A percentile compares a stretch with the other conserved stretches of the same genome.
Evolutionary conservation across 2,797 vertebrate genomes (phyloP).

Genomic region (Leuciscus waleckii): DNA sequence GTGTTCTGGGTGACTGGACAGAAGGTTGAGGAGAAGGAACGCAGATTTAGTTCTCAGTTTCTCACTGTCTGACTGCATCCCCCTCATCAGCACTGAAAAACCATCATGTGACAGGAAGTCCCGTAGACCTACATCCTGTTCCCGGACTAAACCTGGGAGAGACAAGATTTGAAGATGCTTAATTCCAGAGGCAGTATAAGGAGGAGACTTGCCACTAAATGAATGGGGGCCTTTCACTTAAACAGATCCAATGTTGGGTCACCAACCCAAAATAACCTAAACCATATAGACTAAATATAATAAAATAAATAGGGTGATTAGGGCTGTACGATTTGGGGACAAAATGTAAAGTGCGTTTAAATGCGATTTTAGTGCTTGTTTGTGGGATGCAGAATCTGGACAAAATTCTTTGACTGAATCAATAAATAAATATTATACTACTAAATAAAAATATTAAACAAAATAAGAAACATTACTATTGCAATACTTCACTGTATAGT

Average conservation of each 20-base stretch:
- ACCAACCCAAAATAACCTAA: not conserved
- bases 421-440: not conserved
- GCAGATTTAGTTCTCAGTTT: slow-evolving; percentile 89
- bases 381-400: too few species aligned
- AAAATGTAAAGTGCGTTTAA: not conserved
- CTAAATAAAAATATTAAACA: not conserved
- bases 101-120: slow-evolving; percentile 86
- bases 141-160: slow-evolving; percentile 86
- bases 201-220: not conserved
- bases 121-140: slow-evolving; percentile 85
- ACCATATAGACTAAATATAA: not conserved
- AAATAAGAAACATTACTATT: not conserved
- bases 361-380: not conserved
- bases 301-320: not conserved
- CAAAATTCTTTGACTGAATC: too few species aligned
- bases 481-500: not conserved
- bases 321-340: not conserved
- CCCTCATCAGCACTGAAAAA: slow-evolving; percentile 89
- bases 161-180: not conserved
- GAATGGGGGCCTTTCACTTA: not conserved
- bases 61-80: slow-evolving; percentile 87
- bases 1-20: slow-evolving; percentile 85
- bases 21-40: slow-evolving; percentile 88
- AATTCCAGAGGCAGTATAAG: not conserved
- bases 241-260: not conserved